A percentile compares a stretch with the other conserved stretches of the same genome.
Conservation (phyloP, 1,140 invertebrate genomes). For the Argopecten irradians region DNA sequence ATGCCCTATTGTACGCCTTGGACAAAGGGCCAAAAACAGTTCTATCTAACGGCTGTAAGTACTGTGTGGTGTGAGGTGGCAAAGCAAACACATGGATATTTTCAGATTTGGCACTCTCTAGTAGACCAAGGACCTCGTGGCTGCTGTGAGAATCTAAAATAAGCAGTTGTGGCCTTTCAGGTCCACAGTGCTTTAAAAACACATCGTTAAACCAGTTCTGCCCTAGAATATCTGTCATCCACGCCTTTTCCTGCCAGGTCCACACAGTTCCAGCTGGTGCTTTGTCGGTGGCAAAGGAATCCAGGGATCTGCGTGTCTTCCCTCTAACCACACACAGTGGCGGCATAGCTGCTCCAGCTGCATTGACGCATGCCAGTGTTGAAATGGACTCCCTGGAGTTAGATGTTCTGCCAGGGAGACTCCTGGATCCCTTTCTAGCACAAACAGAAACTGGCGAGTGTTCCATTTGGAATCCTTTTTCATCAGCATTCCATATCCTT, state of each 20-base stretch:
- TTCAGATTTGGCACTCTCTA: slow-evolving; percentile 44
- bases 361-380: slow-evolving; percentile 39
- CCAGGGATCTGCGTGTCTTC: slow-evolving; percentile 26
- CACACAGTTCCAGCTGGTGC: background rate
- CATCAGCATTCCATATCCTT: slow-evolving; percentile 46
- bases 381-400: slow-evolving; percentile 25
- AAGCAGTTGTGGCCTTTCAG: slow-evolving; percentile 52
- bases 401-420: slow-evolving; percentile 19
- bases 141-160: slow-evolving; percentile 53
- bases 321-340: slow-evolving; percentile 41
- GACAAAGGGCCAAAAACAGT: slow-evolving; percentile 58
- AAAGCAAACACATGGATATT: slow-evolving; percentile 44
- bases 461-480: slow-evolving; percentile 34
- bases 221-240: slow-evolving; percentile 31
- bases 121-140: slow-evolving; percentile 50
- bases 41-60: slow-evolving; percentile 46
- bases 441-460: slow-evolving; percentile 28
- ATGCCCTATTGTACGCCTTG: slow-evolving; percentile 43
- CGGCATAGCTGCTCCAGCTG: slow-evolving; percentile 27
- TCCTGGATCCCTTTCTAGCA: slow-evolving; percentile 17
- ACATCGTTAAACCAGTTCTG: slow-evolving; percentile 54
- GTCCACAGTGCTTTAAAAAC: slow-evolving; percentile 50
- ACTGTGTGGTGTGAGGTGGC: slow-evolving; percentile 49
- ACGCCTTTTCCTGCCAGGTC: background rate
- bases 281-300: background rate